These are phyloP conservation scores for Nyctereutes procyonoides DNA, from an alignment of 2,113 vertebrate species.

Conservation along the genomic window DNA sequence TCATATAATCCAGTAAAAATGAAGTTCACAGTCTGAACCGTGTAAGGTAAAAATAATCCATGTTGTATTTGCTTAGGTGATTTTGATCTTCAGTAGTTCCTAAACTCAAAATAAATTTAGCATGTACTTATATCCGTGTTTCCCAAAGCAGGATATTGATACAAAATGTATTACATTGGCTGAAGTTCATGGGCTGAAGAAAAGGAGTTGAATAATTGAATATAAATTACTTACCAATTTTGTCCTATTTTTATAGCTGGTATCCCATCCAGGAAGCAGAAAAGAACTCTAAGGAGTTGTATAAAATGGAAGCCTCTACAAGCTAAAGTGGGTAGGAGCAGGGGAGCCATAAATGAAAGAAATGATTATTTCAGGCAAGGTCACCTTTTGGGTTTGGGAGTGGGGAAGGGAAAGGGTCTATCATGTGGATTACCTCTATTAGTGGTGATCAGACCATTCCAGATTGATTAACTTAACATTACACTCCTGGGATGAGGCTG, in stretches of 20 bases:
- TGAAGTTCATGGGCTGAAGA: background rate
- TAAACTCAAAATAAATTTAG: background rate
- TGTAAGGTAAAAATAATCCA: background rate
- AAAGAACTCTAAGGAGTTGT: too few species aligned
- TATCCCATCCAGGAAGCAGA: too few species aligned
- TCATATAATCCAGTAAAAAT: constrained; percentile 37
- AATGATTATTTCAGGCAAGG: background rate
- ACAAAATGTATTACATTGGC: constrained; percentile 33
- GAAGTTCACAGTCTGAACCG: constrained; percentile 68
- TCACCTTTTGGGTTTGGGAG: background rate
- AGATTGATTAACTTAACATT: background rate
- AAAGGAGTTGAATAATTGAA: background rate
- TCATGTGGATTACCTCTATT: background rate
- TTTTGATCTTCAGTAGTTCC: constrained; percentile 5
- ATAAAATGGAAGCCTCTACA: background rate
- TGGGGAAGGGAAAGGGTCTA: background rate
- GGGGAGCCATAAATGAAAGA: background rate
- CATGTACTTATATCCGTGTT: background rate
- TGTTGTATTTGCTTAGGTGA: background rate
- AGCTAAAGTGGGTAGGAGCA: background rate
- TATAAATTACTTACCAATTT: constrained; percentile 57
- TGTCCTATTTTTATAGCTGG: constrained; percentile 61
- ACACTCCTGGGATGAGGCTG: background rate
- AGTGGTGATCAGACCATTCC: background rate
- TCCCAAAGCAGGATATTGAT: background rate